Evolutionary conservation across 2,888 invertebrate genomes (phyloP).

Genomic region (Trissonchulus latispiculum): DNA sequence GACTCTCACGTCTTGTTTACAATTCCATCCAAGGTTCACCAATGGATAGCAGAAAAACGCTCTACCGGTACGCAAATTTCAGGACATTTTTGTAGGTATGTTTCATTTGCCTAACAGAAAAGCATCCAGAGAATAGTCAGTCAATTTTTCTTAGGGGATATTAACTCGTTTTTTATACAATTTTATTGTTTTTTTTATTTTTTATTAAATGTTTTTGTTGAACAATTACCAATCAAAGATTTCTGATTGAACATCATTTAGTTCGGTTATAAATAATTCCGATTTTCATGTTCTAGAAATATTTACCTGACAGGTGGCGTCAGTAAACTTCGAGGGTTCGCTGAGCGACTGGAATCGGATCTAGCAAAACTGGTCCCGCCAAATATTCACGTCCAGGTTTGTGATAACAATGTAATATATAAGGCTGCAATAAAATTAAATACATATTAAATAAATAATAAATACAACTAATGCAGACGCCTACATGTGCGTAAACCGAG

Average conservation of each 20-base stretch:
- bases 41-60: conserved; percentile 51
- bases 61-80: conserved; percentile 31
- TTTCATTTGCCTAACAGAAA: no score
- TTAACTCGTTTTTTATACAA: conserved; percentile 5
- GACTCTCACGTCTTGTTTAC: conserved; percentile 52
- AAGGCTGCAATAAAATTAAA: no score
- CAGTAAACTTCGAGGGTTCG: conserved; percentile 53
- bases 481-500: no score
- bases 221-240: no score
- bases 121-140: no score
- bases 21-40: conserved; percentile 53
- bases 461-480: no score
- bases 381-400: conserved; percentile 49
- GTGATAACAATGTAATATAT: no score
- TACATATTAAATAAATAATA: no score
- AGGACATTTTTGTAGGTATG: background rate
- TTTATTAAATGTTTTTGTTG: no score
- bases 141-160: background rate
- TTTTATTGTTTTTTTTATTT: no score
- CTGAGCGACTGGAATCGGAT: conserved; percentile 52
- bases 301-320: conserved; percentile 54
- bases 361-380: conserved; percentile 51
- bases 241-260: no score
- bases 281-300: conserved; percentile 46
- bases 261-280: no score